phyloP scores from a whole-genome alignment of 2,888 invertebrate genomes.

The Cyrtodaria siliqua region DNA sequence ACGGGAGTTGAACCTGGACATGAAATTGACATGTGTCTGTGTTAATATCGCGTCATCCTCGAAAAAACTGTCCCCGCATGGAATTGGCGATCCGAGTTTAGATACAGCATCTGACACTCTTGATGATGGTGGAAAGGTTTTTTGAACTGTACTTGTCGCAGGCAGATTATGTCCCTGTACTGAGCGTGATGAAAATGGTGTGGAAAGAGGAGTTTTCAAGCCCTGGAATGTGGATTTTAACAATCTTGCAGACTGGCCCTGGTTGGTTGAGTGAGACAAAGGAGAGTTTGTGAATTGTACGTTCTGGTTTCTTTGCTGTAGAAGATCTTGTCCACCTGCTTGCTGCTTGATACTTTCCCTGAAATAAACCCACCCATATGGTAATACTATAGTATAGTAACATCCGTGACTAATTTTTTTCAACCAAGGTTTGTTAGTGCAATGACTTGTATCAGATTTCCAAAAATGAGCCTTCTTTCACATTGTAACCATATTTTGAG shows the following conservation, averaged over 20 bases:
- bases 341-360: slow-evolving; percentile 32
- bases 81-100: slow-evolving; percentile 70
- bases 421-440: too few species aligned
- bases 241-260: background rate
- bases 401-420: too few species aligned
- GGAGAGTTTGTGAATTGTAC: too few species aligned
- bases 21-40: slow-evolving; percentile 73
- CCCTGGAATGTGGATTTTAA: background rate
- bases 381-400: too few species aligned
- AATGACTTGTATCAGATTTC: too few species aligned
- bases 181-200: background rate
- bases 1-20: slow-evolving; percentile 64
- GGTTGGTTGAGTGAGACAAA: background rate
- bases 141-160: slow-evolving; percentile 45
- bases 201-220: background rate
- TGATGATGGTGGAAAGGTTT: slow-evolving; percentile 1
- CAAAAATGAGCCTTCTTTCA: too few species aligned
- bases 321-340: slow-evolving; percentile 19
- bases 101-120: background rate
- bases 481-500: too few species aligned
- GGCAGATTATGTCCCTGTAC: background rate
- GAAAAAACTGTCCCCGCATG: slow-evolving; percentile 84
- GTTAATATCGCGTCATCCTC: slow-evolving; percentile 76
- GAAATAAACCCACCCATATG: too few species aligned
- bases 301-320: background rate